A percentile compares a stretch with the other conserved stretches of the same genome.
Evolutionary conservation across 2,888 invertebrate genomes (phyloP).

Genomic region (Philonicus albiceps): DNA sequence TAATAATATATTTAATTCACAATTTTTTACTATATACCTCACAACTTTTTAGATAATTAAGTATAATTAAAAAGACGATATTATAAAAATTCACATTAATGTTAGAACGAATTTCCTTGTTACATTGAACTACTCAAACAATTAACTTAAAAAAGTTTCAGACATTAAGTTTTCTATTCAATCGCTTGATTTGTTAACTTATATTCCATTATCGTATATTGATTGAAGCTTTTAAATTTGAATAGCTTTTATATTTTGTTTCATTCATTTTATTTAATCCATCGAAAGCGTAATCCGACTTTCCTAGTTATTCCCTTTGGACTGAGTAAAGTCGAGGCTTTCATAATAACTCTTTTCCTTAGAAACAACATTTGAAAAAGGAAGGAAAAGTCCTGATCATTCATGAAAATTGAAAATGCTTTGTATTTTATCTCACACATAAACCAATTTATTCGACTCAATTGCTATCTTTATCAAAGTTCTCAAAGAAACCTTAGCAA

Average conservation of each 20-base stretch:
- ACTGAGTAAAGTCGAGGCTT: neutral
- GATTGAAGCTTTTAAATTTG: neutral
- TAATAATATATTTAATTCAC: too few relatives aligned
- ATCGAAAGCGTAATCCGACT: neutral
- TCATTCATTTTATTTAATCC: neutral
- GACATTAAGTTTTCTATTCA: neutral
- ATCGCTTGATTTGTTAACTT: too few relatives aligned
- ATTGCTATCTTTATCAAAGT: neutral
- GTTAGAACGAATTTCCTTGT: too few relatives aligned
- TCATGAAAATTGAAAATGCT: neutral
- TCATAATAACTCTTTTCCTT: neutral
- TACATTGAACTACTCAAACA: too few relatives aligned
- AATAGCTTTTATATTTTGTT: neutral
- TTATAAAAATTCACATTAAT: too few relatives aligned
- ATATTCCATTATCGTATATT: neutral
- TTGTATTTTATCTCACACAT: neutral
- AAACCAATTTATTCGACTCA: neutral
- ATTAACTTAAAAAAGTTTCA: too few relatives aligned
- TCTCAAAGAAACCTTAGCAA: neutral
- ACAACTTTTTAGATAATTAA: neutral
- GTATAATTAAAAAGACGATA: too few relatives aligned
- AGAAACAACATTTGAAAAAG: neutral
- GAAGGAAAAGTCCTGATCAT: neutral
- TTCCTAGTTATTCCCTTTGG: neutral
- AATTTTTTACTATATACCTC: neutral